Evolutionary conservation across 2,888 invertebrate genomes (phyloP), one percentile per base, ranked within the genome.

Genomic region (Gymnocheta viridis): DNA sequence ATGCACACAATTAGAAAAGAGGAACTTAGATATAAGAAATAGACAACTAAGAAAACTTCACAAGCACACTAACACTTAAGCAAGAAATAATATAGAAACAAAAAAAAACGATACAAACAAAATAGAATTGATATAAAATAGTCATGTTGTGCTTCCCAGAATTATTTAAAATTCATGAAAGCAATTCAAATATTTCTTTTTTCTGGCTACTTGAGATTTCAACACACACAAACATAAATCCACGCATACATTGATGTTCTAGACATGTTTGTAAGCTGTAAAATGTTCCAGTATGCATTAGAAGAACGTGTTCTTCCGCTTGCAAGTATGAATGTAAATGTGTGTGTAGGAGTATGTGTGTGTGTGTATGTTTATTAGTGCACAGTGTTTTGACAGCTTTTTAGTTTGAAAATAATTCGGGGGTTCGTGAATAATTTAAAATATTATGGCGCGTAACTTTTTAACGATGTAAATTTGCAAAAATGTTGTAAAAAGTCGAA

Each of bases 81-180:
- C 10, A 69, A 60, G 29, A 60, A 41, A 29, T 3, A 17, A 35
- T 10, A 24, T 19, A 29, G 9, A 9, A 47, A n/a, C 0, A 7
- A 19, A 19, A 74, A 51, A 54, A 35, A 60, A 51, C 32, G 27
- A 49, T 24, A 19, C 10, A 27, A 32, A 51, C 12, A 27, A 66
- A 70, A 44, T 29, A 72, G 14, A 70, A 79, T 51, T 66, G 74
- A 70, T 70, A 70, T 70, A 60, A 83, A 83, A 79, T 66, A 83
- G 79, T 80, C 82, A 58, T 80, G 82, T 69, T 72, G 66, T 76
- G 58, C 70, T 72, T 76, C 72, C 66, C 44, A 29, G 35, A 51
- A 54, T 72, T 80, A 80, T 60, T 83, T 76, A 83, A 83, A 83
- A 83, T 80, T 83, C 83, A 80, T 80, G 83, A 70, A 83, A 76